These are phyloP conservation scores for Notothenia coriiceps DNA, from an alignment of 2,113 vertebrate genomes.

Conservation along the genomic window DNA sequence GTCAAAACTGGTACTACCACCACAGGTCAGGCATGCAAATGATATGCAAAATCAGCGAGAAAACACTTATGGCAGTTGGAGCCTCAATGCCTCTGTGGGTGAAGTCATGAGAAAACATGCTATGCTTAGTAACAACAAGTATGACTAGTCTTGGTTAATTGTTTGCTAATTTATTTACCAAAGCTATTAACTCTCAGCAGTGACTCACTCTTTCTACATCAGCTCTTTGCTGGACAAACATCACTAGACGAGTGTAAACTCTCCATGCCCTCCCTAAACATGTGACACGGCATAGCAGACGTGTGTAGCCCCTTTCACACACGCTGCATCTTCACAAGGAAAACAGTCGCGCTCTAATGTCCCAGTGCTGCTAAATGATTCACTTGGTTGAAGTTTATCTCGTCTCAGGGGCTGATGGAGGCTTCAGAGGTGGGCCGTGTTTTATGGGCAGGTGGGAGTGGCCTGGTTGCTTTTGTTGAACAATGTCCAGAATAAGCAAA, in stretches of 20 bases:
- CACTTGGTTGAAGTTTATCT: constrained; percentile 55
- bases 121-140: constrained; percentile 28
- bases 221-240: constrained; percentile 40
- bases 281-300: constrained; percentile 34
- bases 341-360: constrained; percentile 12
- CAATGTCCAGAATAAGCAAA: constrained; percentile 66
- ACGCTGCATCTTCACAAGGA: constrained; percentile 22
- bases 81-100: constrained; percentile 28
- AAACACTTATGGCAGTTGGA: constrained; percentile 66
- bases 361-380: constrained; percentile 50
- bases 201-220: constrained; percentile 57
- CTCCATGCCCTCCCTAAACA: background rate
- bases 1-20: constrained; percentile 56
- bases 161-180: constrained; percentile 56
- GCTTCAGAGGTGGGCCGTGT: constrained; percentile 59
- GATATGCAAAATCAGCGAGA: constrained; percentile 72
- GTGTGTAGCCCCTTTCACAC: constrained; percentile 27
- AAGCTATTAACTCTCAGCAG: constrained; percentile 29
- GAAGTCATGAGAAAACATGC: constrained; percentile 49
- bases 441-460: constrained; percentile 52
- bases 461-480: constrained; percentile 68
- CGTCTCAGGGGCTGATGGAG: constrained; percentile 34
- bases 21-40: constrained; percentile 77
- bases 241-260: constrained; percentile 40
- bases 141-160: constrained; percentile 38